Conservation (phyloP, 2,888 invertebrate genomes). For the Schizotus pectinicornis region DNA sequence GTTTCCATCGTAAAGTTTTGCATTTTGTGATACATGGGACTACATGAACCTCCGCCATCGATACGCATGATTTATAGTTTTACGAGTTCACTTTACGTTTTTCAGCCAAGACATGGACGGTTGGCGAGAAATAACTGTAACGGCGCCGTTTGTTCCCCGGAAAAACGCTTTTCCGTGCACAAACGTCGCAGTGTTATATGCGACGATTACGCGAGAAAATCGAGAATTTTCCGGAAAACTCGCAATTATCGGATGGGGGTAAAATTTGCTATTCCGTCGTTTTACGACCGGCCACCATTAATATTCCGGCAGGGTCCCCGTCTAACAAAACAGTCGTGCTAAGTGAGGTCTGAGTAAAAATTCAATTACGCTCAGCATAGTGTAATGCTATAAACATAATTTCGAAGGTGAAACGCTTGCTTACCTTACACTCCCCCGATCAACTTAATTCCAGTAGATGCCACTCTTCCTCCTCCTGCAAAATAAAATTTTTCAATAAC, state of each 20-base stretch:
- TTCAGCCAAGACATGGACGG: slow-evolving; percentile 12
- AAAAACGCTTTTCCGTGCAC: slow-evolving; percentile 5
- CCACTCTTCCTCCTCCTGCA: slow-evolving; percentile 10
- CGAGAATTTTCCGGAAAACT: not conserved
- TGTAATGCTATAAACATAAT: slow-evolving; percentile 27
- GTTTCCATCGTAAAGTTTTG: slow-evolving; percentile 40
- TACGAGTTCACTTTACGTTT: slow-evolving; percentile 26
- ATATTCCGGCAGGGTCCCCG: slow-evolving; percentile 23
- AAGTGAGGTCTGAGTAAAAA: slow-evolving; percentile 25
- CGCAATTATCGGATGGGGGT: not conserved
- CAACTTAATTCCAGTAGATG: slow-evolving; percentile 9
- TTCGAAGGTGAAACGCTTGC: slow-evolving; percentile 20
- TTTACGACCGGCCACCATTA: slow-evolving; percentile 25
- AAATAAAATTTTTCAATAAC: not conserved
- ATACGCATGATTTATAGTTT: slow-evolving; percentile 28
- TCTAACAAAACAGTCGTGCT: slow-evolving; percentile 29
- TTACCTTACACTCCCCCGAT: slow-evolving; percentile 18
- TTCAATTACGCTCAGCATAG: slow-evolving; percentile 28
- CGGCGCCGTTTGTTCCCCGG: not conserved
- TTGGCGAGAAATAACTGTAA: slow-evolving; percentile 9
- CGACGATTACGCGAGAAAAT: slow-evolving; percentile 14
- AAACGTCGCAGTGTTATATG: slow-evolving; percentile 2
- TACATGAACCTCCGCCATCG: slow-evolving; percentile 17
- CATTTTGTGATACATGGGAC: slow-evolving; percentile 34
- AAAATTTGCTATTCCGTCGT: slow-evolving; percentile 22